These are phyloP conservation scores for Chironex yamaguchii DNA, from an alignment of 30 jellyfish, hydroid and myxozoan species.

Conservation along the genomic window DNA sequence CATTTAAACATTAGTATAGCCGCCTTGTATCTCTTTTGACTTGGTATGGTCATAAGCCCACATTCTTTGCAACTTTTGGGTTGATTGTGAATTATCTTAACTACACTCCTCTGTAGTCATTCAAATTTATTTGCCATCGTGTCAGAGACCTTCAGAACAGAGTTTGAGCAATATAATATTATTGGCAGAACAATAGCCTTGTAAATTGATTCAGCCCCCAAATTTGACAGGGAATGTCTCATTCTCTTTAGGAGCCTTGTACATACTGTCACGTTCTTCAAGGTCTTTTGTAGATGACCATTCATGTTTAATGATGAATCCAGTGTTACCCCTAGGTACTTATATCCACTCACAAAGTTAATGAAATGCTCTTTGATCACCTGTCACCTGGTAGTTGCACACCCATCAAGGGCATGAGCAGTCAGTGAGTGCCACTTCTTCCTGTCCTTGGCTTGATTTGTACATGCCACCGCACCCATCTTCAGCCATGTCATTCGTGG, in stretches of 20 bases:
- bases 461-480: no score
- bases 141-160: no score
- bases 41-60: slow-evolving; percentile 3
- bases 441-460: no score
- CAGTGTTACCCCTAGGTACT: slow-evolving; percentile 36
- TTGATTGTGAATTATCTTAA: not conserved
- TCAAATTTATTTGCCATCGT: no score
- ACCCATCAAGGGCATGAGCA: no score
- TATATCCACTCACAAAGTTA: slow-evolving; percentile 7
- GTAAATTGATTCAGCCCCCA: slow-evolving; percentile 28
- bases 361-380: no score
- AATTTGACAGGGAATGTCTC: slow-evolving; percentile 10
- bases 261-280: slow-evolving; percentile 10
- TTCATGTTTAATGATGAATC: slow-evolving; percentile 20
- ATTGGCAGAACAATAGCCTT: slow-evolving; percentile 8
- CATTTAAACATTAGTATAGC: not conserved
- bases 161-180: no score
- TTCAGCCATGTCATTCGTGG: no score
- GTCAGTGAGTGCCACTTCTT: no score
- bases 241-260: slow-evolving; percentile 13
- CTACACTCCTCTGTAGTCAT: no score
- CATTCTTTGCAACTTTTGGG: not conserved
- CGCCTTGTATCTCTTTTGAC: not conserved
- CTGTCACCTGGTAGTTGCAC: no score
- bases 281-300: slow-evolving; percentile 29